These are phyloP conservation scores for Falco biarmicus DNA, from an alignment of 2,797 vertebrate genomes.

Conservation along the genomic window DNA sequence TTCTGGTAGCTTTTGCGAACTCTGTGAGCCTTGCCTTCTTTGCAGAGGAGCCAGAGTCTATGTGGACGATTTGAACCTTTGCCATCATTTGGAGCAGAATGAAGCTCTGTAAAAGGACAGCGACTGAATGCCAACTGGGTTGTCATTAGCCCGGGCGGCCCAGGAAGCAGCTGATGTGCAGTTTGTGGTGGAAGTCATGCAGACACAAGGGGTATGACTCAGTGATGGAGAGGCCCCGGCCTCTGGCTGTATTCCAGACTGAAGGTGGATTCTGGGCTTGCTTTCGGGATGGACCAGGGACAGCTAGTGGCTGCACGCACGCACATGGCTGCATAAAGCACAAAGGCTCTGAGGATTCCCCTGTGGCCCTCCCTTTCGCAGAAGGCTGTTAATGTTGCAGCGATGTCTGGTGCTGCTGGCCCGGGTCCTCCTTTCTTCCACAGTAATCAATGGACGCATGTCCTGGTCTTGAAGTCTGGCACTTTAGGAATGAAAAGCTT, in stretches of 20 bases:
- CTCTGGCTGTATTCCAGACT: not conserved
- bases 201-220: slow-evolving; percentile 3
- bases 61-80: slow-evolving; percentile 8
- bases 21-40: not conserved
- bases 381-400: not conserved
- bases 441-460: not conserved
- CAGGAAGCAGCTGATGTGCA: slow-evolving; percentile 51
- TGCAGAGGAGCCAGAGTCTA: not conserved
- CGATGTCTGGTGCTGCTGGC: slow-evolving; percentile 40
- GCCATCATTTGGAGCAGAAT: slow-evolving; percentile 57
- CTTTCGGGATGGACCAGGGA: not conserved
- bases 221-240: not conserved
- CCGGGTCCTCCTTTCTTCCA: not conserved
- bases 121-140: not conserved
- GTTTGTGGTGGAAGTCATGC: slow-evolving; percentile 42
- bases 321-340: not conserved
- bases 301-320: not conserved
- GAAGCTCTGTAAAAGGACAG: slow-evolving; percentile 49
- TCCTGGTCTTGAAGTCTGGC: not conserved
- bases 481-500: slow-evolving; percentile 1
- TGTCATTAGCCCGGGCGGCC: slow-evolving; percentile 13
- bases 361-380: not conserved
- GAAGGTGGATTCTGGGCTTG: not conserved
- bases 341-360: not conserved
- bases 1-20: not conserved